phyloP scores from a whole-genome alignment of 2,797 vertebrate species.

The Gobio occitaniae region DNA sequence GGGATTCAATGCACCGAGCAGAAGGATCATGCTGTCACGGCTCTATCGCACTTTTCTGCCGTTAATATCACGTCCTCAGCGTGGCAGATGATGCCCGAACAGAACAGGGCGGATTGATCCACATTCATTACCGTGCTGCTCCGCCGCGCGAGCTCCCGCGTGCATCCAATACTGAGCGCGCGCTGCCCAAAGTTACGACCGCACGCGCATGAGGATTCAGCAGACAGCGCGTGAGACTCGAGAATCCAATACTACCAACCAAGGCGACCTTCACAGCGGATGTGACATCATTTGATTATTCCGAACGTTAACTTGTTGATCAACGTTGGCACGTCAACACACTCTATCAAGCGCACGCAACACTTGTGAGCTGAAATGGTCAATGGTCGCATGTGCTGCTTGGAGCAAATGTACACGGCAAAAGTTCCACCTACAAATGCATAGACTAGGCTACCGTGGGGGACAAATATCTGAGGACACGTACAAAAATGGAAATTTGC shows the following conservation, averaged over 20 bases:
- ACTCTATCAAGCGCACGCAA: background rate
- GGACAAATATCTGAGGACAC: background rate
- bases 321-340: background rate
- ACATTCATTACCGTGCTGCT: constrained; percentile 57
- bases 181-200: constrained; percentile 80
- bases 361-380: background rate
- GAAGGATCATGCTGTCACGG: constrained; percentile 86
- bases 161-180: constrained; percentile 69
- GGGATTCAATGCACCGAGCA: constrained; percentile 81
- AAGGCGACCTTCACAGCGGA: constrained; percentile 73
- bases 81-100: constrained; percentile 70
- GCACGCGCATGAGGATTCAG: constrained; percentile 38
- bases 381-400: background rate
- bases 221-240: background rate
- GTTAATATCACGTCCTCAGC: constrained; percentile 71
- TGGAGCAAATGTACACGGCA: background rate
- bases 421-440: background rate
- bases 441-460: background rate
- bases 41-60: constrained; percentile 71
- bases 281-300: constrained; percentile 82
- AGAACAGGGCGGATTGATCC: constrained; percentile 63
- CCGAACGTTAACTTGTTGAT: constrained; percentile 22
- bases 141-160: constrained; percentile 61
- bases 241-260: background rate
- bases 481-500: background rate